Conservation (phyloP, 2,113 vertebrate genomes). For the Australoheros scitulus region DNA sequence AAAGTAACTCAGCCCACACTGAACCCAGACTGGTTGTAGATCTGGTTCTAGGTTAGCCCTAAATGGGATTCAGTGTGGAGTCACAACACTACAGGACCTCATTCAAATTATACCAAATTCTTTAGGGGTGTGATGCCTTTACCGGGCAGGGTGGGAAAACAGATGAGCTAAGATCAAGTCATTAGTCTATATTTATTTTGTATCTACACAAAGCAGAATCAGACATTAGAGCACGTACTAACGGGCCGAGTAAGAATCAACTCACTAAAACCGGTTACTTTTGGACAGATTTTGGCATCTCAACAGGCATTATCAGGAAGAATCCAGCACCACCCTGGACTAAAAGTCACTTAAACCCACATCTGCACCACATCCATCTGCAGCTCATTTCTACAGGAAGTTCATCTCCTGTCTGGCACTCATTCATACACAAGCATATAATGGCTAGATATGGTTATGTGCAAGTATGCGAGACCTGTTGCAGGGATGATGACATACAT, state of each 20-base stretch:
- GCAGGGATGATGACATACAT: not conserved
- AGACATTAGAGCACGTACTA: not conserved
- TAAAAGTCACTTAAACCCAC: not conserved
- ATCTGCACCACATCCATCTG: constrained; percentile 16
- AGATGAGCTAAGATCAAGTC: not conserved
- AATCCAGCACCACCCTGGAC: not conserved
- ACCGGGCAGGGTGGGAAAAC: not conserved
- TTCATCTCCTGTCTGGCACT: not conserved
- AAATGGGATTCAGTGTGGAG: not conserved
- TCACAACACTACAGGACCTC: not conserved
- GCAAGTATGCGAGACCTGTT: not conserved
- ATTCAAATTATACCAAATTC: not conserved
- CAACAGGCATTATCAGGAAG: not conserved
- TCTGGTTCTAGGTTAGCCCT: not conserved
- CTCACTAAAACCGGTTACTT: not conserved
- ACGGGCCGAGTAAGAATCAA: not conserved
- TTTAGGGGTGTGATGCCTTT: not conserved
- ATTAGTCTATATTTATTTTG: not conserved
- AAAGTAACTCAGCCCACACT: not conserved
- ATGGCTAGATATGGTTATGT: constrained; percentile 8
- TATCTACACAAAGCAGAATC: not conserved
- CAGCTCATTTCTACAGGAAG: constrained; percentile 13
- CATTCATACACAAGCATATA: not conserved
- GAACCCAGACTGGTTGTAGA: not conserved
- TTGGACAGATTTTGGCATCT: not conserved